Evolutionary conservation across 2,888 invertebrate genomes (phyloP), one percentile per base, ranked within the genome.

Genomic region (Lycaena phlaeas): DNA sequence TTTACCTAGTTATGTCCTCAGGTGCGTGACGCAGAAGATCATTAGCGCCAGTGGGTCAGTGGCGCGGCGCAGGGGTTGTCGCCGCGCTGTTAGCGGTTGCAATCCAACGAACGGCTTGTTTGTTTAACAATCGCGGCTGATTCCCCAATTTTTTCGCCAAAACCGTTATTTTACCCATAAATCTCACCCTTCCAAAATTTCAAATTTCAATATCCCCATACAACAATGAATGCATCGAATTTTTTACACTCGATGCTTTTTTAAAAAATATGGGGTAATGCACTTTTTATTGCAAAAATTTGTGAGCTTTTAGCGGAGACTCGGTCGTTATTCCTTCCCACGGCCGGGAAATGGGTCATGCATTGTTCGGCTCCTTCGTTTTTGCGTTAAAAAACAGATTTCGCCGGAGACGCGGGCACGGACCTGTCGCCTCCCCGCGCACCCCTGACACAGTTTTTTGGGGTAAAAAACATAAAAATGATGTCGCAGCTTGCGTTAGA

Each of bases 271-370:
- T 84, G 82, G 82, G 84, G 84, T 84, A 84, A 84, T 84, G 82
- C 78, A 72, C 64, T 84, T 82, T 82, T 82, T 82, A 79, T 77
- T 63, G 61, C 59, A 65, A 65, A 74, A 72, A 59, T 61, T n/a
- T 53, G 61, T 57, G 55, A 52, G 60, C 54, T 61, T 59, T 53
- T 56, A 56, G 59, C 68, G 69, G 61, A 73, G 73, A 69, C 70
- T 57, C 67, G 59, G 64, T 68, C 76, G 84, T 82, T 82, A 84
- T 76, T 79, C 75, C 72, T 82, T 82, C 84, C 84, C 84, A 84
- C 84, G 84, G 78, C 75, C 63, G 77, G 77, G 79, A 82, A 78
- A 68, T 82, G 84, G 84, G 84, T 81, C 84, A 82, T 60, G 66
- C 72, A 72, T 79, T 79, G 82, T 81, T 75, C 71, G 61, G 65